A percentile compares a stretch with the other conserved stretches of the same genome.
Evolutionary conservation across 92 coral and sea anemone genomes (phyloP).

Genomic region (Montipora capitata): DNA sequence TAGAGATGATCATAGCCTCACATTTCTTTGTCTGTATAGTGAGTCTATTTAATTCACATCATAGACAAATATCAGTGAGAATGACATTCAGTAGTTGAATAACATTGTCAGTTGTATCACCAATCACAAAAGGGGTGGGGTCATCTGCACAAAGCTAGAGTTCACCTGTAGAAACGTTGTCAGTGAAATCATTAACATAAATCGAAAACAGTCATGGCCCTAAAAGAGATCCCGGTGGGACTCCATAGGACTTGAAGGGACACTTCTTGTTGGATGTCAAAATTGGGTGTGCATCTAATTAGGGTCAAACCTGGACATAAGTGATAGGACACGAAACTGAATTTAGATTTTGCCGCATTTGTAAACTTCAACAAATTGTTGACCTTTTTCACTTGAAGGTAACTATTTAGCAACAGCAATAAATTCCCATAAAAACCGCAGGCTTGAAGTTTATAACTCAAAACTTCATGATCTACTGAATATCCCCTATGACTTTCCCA

Average conservation of each 20-base stretch:
- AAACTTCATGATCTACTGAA: background rate
- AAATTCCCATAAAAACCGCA: background rate
- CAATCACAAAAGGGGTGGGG: slow-evolving; percentile 1
- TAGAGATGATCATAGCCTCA: background rate
- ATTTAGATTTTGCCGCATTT: background rate
- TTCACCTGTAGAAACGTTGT: background rate
- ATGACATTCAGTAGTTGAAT: background rate
- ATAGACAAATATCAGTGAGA: background rate
- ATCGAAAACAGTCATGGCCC: background rate
- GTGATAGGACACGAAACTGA: background rate
- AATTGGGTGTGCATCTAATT: too few relatives aligned
- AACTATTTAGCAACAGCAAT: background rate
- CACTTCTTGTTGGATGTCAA: background rate
- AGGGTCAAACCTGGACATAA: too few relatives aligned
- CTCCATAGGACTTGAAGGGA: background rate
- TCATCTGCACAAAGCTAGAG: too few relatives aligned
- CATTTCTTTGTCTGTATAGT: slow-evolving; percentile 6
- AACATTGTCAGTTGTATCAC: background rate
- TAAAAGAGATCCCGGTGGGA: background rate
- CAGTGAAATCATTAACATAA: background rate
- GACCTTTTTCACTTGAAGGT: background rate
- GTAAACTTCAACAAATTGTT: background rate
- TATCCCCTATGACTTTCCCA: background rate
- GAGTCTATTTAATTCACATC: background rate
- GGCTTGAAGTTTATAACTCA: background rate